phyloP scores from a whole-genome alignment of 2,113 vertebrate genomes.

The Solenodon paradoxus region DNA sequence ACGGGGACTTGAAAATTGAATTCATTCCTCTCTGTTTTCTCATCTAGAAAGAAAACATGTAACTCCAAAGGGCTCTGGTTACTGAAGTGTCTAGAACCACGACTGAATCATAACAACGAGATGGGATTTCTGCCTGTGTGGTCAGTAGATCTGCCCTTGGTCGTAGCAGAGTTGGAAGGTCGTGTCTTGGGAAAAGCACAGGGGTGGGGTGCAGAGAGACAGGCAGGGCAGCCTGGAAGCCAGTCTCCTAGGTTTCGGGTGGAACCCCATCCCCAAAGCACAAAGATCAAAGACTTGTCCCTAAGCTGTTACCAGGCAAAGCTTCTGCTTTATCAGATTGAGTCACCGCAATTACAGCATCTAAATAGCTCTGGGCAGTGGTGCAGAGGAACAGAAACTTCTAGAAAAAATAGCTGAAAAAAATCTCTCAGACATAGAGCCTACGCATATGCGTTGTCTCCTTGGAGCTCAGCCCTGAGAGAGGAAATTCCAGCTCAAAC shows the following conservation, averaged over 20 bases:
- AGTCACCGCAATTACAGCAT: neutral
- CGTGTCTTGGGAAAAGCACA: too few relatives aligned
- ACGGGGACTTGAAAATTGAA: neutral
- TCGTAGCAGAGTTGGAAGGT: too few relatives aligned
- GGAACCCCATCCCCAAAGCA: neutral
- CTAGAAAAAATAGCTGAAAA: neutral
- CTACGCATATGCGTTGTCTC: neutral
- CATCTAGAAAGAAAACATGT: neutral
- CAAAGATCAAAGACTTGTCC: neutral
- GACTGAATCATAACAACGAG: too few relatives aligned
- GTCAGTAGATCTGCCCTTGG: too few relatives aligned
- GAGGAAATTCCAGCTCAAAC: neutral
- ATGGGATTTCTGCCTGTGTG: too few relatives aligned
- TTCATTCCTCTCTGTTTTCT: neutral
- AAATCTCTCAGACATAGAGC: neutral
- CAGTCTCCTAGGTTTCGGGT: neutral
- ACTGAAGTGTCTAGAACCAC: neutral
- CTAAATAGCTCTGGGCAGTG: neutral
- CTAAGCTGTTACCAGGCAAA: neutral
- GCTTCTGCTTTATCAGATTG: neutral
- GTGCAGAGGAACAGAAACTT: neutral
- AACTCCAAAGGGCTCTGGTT: neutral
- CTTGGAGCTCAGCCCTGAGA: neutral
- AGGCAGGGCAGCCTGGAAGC: neutral
- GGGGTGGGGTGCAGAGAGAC: too few relatives aligned